Base-by-base conservation (phyloP, 2,888 invertebrate genomes). In the Pristionchus arcanus region DNA sequence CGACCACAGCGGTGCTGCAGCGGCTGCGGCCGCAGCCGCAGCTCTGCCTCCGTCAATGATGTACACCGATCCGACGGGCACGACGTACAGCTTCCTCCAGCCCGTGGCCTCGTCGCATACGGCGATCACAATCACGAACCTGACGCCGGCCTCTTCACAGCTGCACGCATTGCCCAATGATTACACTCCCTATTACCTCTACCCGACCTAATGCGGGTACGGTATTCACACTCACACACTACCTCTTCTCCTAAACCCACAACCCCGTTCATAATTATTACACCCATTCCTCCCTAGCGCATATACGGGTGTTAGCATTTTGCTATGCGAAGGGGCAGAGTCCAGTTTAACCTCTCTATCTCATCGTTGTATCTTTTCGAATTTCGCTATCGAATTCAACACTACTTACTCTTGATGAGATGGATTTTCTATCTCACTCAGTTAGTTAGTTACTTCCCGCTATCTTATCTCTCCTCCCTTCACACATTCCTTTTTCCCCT, bases 41-140 rank as follows among this genome's bases (percentile, higher is more conserved):
- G 37, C 49, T 31, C 53, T 49, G n/a, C 28, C 66, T 0, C 55
- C 55, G 4, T 28, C 74, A 25, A 55, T 55, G 55, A 63, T 88
- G 74, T 88, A 88, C 55, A 88, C 87, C 2, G 87, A 88, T 25
- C 55, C 74, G 25, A 28, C 87, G 2, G 87, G 87, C 55, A 7
- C 74, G 21, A 88, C 87, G 2, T 88, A 88, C 74, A 31, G 31
- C 71, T 88, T 88, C 74, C 87, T 88, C 21, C 87, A 88, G 74
- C 87, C 87, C 16, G 34, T 88, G 16, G 28, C 66, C 11, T 25
- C 34, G n/a, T 31, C 53, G 31, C 15, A 37, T 21, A 53, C 53
- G 0, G 28, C 86, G 2, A n/a, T 37, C 49, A 37, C 71, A 7
- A 28, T 74, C 13, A 74, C 74, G 31, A 71, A 31, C 31, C 49